phyloP scores from a whole-genome alignment of 1,140 invertebrate species.

The Tyrophagus putrescentiae region DNA sequence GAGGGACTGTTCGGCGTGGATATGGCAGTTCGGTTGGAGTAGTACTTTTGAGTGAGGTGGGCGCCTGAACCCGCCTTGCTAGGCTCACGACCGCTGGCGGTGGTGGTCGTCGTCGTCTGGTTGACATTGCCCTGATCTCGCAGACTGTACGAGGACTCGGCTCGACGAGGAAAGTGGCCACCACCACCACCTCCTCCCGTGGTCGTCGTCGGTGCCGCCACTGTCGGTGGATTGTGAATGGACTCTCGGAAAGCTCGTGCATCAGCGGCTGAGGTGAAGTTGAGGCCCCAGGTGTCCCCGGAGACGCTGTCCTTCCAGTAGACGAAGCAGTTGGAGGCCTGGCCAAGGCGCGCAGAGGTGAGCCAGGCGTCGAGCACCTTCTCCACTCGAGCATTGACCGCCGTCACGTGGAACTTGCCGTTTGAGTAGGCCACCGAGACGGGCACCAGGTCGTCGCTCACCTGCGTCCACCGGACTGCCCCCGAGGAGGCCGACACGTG shows the following conservation, averaged over 20 bases:
- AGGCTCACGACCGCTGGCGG: slow-evolving; percentile 20
- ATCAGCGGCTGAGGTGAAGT: slow-evolving; percentile 90
- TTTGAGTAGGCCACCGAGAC: slow-evolving; percentile 93
- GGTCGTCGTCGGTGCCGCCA: background rate
- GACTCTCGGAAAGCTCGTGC: slow-evolving; percentile 92
- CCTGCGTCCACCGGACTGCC: slow-evolving; percentile 87
- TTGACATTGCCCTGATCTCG: background rate
- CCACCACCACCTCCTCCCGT: background rate
- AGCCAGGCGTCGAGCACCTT: slow-evolving; percentile 93
- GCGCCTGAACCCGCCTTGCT: slow-evolving; percentile 5
- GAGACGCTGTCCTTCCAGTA: slow-evolving; percentile 75
- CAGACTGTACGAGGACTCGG: slow-evolving; percentile 4
- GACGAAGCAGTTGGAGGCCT: slow-evolving; percentile 93
- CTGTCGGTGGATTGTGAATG: slow-evolving; percentile 84
- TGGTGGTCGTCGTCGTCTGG: slow-evolving; percentile 21
- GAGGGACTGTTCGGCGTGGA: slow-evolving; percentile 14
- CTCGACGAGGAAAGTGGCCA: background rate
- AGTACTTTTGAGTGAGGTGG: slow-evolving; percentile 2
- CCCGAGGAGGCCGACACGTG: slow-evolving; percentile 69
- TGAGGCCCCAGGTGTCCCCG: slow-evolving; percentile 94
- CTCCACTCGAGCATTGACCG: slow-evolving; percentile 94
- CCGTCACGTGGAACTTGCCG: slow-evolving; percentile 91
- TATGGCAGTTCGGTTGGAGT: background rate
- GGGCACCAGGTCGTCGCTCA: slow-evolving; percentile 90
- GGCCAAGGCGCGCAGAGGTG: slow-evolving; percentile 83